These are phyloP conservation scores for Anastrepha obliqua DNA, from an alignment of 1,140 invertebrate genomes.

Conservation along the genomic window DNA sequence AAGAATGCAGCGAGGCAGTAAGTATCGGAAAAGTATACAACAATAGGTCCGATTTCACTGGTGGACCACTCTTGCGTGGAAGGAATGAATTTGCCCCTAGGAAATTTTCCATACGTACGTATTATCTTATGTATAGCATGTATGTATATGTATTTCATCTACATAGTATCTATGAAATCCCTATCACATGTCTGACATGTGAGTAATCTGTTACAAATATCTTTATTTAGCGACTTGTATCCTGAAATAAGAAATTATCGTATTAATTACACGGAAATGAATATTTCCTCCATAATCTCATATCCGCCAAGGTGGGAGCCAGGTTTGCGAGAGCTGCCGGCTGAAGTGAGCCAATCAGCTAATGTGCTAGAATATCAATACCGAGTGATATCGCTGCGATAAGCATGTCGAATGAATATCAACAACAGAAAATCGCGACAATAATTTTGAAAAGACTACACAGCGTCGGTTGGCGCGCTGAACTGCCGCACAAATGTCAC, in stretches of 20 bases:
- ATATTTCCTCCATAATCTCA: background rate
- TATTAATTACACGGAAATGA: constrained; percentile 30
- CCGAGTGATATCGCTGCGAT: constrained; percentile 31
- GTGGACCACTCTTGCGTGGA: no score
- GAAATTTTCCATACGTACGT: no score
- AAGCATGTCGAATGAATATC: constrained; percentile 47
- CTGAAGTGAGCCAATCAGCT: background rate
- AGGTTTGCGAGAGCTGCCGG: background rate
- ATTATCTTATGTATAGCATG: no score
- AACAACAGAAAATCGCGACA: constrained; percentile 39
- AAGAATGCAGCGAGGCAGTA: no score
- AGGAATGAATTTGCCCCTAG: no score
- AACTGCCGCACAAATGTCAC: constrained; percentile 66
- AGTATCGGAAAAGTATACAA: no score
- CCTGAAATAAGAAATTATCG: no score
- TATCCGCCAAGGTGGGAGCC: background rate
- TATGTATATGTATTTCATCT: background rate
- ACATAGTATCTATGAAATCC: background rate
- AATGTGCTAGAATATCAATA: background rate
- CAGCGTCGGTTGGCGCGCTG: background rate
- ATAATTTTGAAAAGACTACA: constrained; percentile 39
- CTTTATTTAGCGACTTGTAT: no score
- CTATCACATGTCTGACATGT: background rate
- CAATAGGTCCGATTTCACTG: no score
- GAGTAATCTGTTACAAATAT: no score